Evolutionary conservation across 1,140 invertebrate species (phyloP).

Genomic region (Manduca sexta): DNA sequence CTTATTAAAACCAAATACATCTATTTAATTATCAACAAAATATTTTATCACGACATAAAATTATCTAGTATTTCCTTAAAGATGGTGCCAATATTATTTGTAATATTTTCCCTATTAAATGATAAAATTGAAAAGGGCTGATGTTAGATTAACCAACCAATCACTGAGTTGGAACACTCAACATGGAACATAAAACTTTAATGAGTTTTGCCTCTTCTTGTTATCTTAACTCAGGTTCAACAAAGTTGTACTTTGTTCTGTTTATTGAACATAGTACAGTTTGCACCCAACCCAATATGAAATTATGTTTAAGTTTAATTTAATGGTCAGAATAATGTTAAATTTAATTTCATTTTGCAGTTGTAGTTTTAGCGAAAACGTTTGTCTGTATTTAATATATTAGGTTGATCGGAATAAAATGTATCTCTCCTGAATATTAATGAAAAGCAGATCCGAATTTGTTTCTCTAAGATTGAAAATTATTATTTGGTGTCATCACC

Average conservation of each 20-base stretch:
- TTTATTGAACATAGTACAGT: slow-evolving; percentile 41
- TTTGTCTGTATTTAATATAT: too few relatives aligned
- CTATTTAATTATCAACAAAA: too few relatives aligned
- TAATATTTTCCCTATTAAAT: too few relatives aligned
- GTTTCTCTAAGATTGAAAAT: not conserved
- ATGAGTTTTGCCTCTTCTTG: slow-evolving; percentile 57
- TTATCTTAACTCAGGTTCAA: slow-evolving; percentile 45
- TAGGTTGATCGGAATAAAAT: too few relatives aligned
- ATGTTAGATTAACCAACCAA: not conserved
- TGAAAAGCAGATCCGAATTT: not conserved
- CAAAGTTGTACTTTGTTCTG: slow-evolving; percentile 37
- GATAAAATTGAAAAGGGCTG: too few relatives aligned
- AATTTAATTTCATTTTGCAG: not conserved
- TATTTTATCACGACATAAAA: too few relatives aligned
- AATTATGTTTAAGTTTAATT: slow-evolving; percentile 41
- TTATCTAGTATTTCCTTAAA: too few relatives aligned
- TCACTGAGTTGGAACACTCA: not conserved
- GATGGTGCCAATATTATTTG: too few relatives aligned
- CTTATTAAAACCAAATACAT: too few relatives aligned
- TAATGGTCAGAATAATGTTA: slow-evolving; percentile 30
- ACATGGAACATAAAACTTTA: slow-evolving; percentile 53
- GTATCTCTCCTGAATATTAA: not conserved
- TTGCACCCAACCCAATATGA: slow-evolving; percentile 29
- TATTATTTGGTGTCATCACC: too few relatives aligned
- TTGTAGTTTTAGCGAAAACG: not conserved